Evolutionary conservation across 2,888 invertebrate genomes (phyloP), one percentile per base, ranked within the genome.

Genomic region (Pseudococcus longispinus): DNA sequence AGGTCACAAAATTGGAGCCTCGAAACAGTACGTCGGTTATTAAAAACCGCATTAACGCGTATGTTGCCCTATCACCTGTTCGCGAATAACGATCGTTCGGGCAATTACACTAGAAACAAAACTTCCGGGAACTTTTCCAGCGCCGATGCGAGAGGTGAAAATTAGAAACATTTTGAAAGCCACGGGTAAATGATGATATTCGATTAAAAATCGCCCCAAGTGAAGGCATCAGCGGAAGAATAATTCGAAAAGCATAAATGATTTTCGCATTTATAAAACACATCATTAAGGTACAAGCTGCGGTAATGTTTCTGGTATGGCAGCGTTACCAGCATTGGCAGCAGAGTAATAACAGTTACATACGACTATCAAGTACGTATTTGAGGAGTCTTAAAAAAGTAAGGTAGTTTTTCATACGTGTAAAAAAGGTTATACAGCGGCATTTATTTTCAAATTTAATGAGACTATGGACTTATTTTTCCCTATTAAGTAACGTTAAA

Each of bases 371-470:
- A 80, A 51, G 74, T 85, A 60, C 60, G 23, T 70, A 70, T 70
- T 70, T 70, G 70, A 70, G 70, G 29, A 70, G 29, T 32, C 70
- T 29, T 20, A 29, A 15, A 70, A 18, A 60, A 13, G 15, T 70
- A 29, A 70, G 70, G 70, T 70, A 70, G 70, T 70, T 70, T 70
- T 70, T 70, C 70, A 70, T 29, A 70, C 77, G 77, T 29, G 32
- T 37, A 80, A 29, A 32, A 32, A 80, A 80, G 37, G 77, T 80
- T 80, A 77, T 74, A 51, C 55, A 74, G 86, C 80, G 86, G 86
- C 86, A 86, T 86, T 86, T 86, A 86, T 86, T 86, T 86, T 86
- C 86, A 77, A 86, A 77, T 85, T 86, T 86, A 86, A 86, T 86
- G 86, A 86, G 86, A 80, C 77, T 26, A 26, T 29, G 86, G 55